These are phyloP conservation scores for Microcebus ravelobensis DNA, from an alignment of 2,113 vertebrate genomes.

Conservation along the genomic window DNA sequence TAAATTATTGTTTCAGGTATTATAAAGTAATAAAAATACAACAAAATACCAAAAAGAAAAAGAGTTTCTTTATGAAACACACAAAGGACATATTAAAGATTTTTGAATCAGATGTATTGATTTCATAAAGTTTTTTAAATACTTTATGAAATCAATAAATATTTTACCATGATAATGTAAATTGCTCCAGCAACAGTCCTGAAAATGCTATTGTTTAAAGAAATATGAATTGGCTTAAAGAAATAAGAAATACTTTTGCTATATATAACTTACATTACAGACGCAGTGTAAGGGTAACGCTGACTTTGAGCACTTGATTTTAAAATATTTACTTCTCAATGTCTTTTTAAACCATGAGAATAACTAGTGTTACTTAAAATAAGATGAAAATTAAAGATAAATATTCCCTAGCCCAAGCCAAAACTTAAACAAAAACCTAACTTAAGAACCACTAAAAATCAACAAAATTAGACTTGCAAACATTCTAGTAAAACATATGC, in stretches of 20 bases:
- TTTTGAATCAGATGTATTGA: neutral
- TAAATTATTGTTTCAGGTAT: neutral
- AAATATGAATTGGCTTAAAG: neutral
- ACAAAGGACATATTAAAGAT: neutral
- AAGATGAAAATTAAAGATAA: slow-evolving; percentile 70
- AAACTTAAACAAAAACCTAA: slow-evolving; percentile 58
- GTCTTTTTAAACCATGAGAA: slow-evolving; percentile 55
- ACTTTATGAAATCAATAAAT: slow-evolving; percentile 38
- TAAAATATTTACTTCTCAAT: slow-evolving; percentile 55
- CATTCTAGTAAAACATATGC: slow-evolving; percentile 46
- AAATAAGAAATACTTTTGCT: neutral
- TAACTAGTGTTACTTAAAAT: slow-evolving; percentile 58
- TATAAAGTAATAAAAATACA: neutral
- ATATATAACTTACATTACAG: neutral
- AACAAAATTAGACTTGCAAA: slow-evolving; percentile 73
- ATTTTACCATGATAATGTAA: neutral
- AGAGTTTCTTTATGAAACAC: neutral
- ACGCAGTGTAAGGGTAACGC: neutral
- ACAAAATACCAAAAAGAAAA: neutral
- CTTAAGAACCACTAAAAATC: slow-evolving; percentile 68
- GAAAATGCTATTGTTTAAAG: neutral
- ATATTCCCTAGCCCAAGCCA: slow-evolving; percentile 38
- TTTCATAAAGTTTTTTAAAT: slow-evolving; percentile 24
- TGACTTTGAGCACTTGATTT: neutral
- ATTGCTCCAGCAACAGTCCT: neutral